Evolutionary conservation across 2,113 vertebrate genomes (phyloP).

Genomic region (Sylvilagus bachmani): DNA sequence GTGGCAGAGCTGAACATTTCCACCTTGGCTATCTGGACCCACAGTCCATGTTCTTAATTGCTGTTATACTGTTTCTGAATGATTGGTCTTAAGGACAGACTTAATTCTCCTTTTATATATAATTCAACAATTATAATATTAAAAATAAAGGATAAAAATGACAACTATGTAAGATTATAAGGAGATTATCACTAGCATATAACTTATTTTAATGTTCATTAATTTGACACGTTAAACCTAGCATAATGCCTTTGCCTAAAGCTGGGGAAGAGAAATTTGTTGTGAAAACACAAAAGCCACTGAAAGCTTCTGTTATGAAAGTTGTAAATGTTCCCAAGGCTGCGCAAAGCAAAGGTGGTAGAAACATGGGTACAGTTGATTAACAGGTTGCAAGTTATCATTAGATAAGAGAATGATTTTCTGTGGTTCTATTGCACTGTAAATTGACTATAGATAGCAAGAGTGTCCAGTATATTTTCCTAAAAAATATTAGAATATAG

Average conservation of each 20-base stretch:
- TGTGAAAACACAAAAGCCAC: slow-evolving; percentile 57
- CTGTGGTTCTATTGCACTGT: too few relatives aligned
- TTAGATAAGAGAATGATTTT: too few relatives aligned
- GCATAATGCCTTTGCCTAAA: slow-evolving; percentile 53
- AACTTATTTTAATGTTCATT: slow-evolving; percentile 51
- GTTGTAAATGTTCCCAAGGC: too few relatives aligned
- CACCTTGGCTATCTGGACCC: not conserved
- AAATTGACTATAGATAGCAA: too few relatives aligned
- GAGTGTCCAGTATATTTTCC: too few relatives aligned
- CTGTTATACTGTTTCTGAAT: not conserved
- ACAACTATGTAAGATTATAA: not conserved
- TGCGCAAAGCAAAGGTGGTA: too few relatives aligned
- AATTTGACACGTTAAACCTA: slow-evolving; percentile 53
- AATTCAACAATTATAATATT: slow-evolving; percentile 30
- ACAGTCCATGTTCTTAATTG: not conserved
- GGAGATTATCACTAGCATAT: slow-evolving; percentile 8
- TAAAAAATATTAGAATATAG: too few relatives aligned
- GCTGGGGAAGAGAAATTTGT: slow-evolving; percentile 15
- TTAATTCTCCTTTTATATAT: slow-evolving; percentile 40
- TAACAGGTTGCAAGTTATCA: too few relatives aligned
- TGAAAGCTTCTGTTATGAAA: slow-evolving; percentile 47
- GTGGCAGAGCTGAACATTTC: not conserved
- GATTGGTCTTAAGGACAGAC: not conserved
- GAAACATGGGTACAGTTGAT: too few relatives aligned
- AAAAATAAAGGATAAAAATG: slow-evolving; percentile 61